Base-by-base conservation (phyloP, 2,888 invertebrate genomes). In the Meloe dianella region DNA sequence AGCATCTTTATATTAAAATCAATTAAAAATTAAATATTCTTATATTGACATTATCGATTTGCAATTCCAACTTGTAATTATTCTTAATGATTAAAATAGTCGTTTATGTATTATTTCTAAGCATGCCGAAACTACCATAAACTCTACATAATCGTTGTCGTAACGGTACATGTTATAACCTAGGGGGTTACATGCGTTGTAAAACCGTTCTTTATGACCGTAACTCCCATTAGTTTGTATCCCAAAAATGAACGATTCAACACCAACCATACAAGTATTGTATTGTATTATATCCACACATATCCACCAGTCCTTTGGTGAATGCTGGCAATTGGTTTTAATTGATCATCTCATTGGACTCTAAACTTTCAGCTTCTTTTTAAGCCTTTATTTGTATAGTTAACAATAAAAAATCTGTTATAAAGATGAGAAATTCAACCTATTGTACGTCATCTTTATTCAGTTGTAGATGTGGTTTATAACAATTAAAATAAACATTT, bases 271-370 rank as follows among this genome's bases (percentile, higher is more conserved):
- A 41, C 41, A n/a, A n/a, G 17, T 17, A 17, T 6, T 41, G 41
- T 41, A n/a, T 41, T 3, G 7, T 7, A 7, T n/a, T 41, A 41
- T 41, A 41, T 7, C 17, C 0, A n/a, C 7, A 41, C 12, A 20
- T 20, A 47, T 47, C 20, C 24, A 22, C 22, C 22, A 54, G 5
- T 24, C 20, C 20, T 5, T 51, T 24, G 12, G 24, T 54, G 6
- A 14, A 54, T 12, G 5, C 6, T 22, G 5, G 64, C 75, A 74
- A 75, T 75, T 75, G 76, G 71, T 77, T 77, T 76, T 77, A 77
- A 77, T 77, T 76, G 76, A 72, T 70, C 70, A 74, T 73, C 74
- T 77, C 76, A 76, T 75, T 75, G 75, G 74, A 71, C 71, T 72
- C 70, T 69, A 75, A 75, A 74, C 76, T 77, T 74, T 61, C 73